Evolutionary conservation across 2,797 vertebrate species (phyloP).

Genomic region (Phalloptychus januarius): DNA sequence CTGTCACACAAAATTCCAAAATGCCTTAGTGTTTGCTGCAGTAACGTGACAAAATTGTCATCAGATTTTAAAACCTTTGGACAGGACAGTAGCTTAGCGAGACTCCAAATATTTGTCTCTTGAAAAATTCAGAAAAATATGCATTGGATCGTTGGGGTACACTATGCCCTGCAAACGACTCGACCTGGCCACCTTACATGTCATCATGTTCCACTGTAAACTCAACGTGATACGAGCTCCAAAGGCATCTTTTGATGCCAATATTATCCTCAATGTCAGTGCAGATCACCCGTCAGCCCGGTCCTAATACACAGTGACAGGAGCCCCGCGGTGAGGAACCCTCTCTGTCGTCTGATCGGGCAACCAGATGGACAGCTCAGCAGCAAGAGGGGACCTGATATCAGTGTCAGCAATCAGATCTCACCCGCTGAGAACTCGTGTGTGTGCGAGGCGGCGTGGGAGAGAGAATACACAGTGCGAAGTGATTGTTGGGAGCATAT

Average conservation of each 20-base stretch:
- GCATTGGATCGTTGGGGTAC: constrained; percentile 35
- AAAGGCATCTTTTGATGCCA: constrained; percentile 68
- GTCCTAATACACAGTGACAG: constrained; percentile 73
- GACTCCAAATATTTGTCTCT: constrained; percentile 27
- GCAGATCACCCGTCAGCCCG: constrained; percentile 55
- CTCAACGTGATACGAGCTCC: constrained; percentile 51
- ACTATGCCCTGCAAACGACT: constrained; percentile 47
- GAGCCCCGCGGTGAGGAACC: constrained; percentile 68
- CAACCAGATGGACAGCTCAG: constrained; percentile 78
- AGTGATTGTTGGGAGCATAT: constrained; percentile 79
- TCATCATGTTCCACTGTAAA: constrained; percentile 59
- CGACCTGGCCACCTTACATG: constrained; percentile 57
- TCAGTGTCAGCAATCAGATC: constrained; percentile 81
- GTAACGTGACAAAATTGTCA: neutral
- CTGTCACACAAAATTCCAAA: neutral
- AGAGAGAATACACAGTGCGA: constrained; percentile 61
- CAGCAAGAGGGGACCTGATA: constrained; percentile 71
- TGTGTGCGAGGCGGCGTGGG: constrained; percentile 30
- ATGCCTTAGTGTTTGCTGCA: neutral
- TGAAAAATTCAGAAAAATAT: constrained; percentile 57
- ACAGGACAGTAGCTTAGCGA: neutral
- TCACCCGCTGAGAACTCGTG: constrained; percentile 66
- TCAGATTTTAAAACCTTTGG: neutral
- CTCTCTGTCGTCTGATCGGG: constrained; percentile 72
- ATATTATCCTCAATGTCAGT: constrained; percentile 74